phyloP scores from a whole-genome alignment of 2,113 vertebrate genomes.

The Cyanocitta stelleri region DNA sequence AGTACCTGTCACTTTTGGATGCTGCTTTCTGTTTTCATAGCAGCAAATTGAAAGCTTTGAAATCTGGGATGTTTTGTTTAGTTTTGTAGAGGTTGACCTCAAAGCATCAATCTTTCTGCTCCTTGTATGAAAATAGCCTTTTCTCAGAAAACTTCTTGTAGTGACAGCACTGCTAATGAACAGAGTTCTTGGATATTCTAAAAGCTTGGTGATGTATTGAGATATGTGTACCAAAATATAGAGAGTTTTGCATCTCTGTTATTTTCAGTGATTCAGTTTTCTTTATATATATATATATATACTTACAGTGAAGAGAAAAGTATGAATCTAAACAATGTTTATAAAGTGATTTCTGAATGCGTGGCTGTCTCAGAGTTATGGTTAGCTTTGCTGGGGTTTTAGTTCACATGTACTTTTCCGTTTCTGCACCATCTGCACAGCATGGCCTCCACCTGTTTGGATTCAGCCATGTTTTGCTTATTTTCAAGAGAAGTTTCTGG shows the following conservation, averaged over 20 bases:
- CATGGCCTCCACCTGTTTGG: not conserved
- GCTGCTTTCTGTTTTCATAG: slow-evolving; percentile 36
- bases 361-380: not conserved
- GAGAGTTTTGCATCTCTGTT: not conserved
- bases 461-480: not conserved
- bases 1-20: slow-evolving; percentile 61
- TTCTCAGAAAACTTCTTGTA: not conserved
- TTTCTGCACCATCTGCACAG: not conserved
- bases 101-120: slow-evolving; percentile 47
- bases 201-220: not conserved
- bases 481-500: not conserved
- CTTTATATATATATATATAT: not conserved
- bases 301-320: not conserved
- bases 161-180: not conserved
- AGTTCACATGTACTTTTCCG: not conserved
- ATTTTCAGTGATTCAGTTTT: not conserved
- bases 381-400: not conserved
- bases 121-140: slow-evolving; percentile 3
- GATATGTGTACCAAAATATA: not conserved
- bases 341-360: not conserved
- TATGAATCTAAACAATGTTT: not conserved
- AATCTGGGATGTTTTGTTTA: slow-evolving; percentile 44
- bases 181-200: not conserved
- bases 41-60: slow-evolving; percentile 39
- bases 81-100: slow-evolving; percentile 32